Base-by-base conservation (phyloP, 2,113 vertebrate genomes). In the Telmatochromis bifrenatus region DNA sequence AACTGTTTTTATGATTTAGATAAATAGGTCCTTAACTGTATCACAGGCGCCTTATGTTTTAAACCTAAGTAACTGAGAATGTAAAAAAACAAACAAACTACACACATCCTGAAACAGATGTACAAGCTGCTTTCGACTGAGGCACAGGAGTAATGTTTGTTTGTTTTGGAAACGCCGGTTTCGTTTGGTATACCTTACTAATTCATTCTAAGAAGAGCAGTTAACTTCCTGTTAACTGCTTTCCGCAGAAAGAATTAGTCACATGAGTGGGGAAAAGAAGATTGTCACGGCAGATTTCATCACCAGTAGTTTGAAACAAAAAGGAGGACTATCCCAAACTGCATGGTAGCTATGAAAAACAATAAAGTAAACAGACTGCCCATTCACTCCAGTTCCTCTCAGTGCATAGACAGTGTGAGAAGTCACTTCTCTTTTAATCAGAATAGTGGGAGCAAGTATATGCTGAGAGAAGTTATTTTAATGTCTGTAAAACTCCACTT, bases 21-120 rank as follows among this genome's bases (percentile, higher is more conserved):
- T 35, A 33, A 79, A 54, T 11, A 37, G 31, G 13, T 53, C 19
- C 2, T 75, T 47, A 7, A 21, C 47, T 49, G 13, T 79, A 21
- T 10, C 2, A 35, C 2, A 23, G 51, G 15, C 5, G 3, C 9
- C 70, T 0, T 19, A 28, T 81, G n/a, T 42, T 56, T 58, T 45
- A 45, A 55, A 58, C 53, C 14, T 56, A 39, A 28, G 23, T 23
- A 26, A 26, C 35, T 39, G 12, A 42, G 33, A 80, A 55, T 17
- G 6, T 0, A 0, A 1, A 37, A 35, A 35, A 17, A 4, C 3
- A 21, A 7, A 4, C 1, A n/a, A 2, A 68, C 7, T 8, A 7
- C 7, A 12, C 42, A 49, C 26, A 8, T 81, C 21, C 21, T 65
- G 11, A 49, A 62, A 82, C 39, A 33, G 15, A 31, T 62, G 26